Evolutionary conservation across 2,888 invertebrate species (phyloP).

Genomic region (Athripsodes cinereus): DNA sequence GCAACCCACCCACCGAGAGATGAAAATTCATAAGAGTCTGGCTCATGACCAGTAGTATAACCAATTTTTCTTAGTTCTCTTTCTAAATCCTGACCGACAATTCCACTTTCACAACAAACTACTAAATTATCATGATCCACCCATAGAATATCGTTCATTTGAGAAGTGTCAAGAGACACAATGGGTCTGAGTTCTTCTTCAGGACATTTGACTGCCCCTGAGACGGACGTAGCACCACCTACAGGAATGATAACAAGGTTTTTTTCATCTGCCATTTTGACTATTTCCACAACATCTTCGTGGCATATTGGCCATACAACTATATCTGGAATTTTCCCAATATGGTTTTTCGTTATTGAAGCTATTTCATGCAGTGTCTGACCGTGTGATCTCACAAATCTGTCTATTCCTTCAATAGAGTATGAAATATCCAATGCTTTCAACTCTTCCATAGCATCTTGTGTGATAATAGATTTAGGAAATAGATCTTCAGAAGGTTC

Average conservation of each 20-base stretch:
- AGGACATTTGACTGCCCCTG: constrained; percentile 83
- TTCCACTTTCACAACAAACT: constrained; percentile 81
- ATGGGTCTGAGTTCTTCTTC: constrained; percentile 71
- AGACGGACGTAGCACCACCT: constrained; percentile 93
- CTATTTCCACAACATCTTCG: constrained; percentile 76
- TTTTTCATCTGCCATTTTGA: constrained; percentile 65
- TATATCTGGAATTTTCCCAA: constrained; percentile 85
- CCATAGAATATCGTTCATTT: constrained; percentile 95
- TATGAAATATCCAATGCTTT: constrained; percentile 48
- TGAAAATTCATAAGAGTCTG: constrained; percentile 97
- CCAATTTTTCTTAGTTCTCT: constrained; percentile 71
- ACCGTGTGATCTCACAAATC: constrained; percentile 85
- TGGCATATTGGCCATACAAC: constrained; percentile 89
- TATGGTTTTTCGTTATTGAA: constrained; percentile 63
- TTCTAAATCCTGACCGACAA: constrained; percentile 93
- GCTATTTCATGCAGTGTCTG: constrained; percentile 90
- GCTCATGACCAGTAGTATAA: constrained; percentile 92
- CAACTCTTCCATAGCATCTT: constrained; percentile 55
- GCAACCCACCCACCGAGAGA: constrained; percentile 97
- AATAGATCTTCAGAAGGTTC: constrained; percentile 51
- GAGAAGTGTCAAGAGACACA: constrained; percentile 85
- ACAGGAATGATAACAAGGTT: constrained; percentile 85
- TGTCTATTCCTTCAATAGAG: constrained; percentile 73
- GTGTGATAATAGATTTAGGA: constrained; percentile 60
- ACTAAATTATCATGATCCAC: constrained; percentile 80